These are phyloP conservation scores for Patella depressa DNA, from an alignment of 2,888 invertebrate species.

Conservation along the genomic window DNA sequence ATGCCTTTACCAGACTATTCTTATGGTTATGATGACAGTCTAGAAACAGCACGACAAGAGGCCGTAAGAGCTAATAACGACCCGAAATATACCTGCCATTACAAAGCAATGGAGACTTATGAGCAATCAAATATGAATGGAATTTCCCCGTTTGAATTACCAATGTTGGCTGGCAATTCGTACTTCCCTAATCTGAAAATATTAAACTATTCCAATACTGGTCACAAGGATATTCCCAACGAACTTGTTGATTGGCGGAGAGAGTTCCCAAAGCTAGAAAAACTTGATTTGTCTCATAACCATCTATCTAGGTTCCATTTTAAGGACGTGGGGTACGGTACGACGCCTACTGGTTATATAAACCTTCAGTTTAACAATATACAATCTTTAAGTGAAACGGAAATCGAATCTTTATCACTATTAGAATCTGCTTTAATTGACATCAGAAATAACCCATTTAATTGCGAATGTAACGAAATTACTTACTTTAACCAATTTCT, in stretches of 20 bases:
- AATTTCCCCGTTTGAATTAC: not conserved
- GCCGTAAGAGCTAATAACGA: not conserved
- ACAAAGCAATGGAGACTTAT: not conserved
- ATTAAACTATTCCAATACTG: slow-evolving; percentile 36
- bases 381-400: slow-evolving; percentile 36
- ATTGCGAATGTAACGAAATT: slow-evolving; percentile 44
- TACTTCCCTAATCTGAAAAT: slow-evolving; percentile 12
- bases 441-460: slow-evolving; percentile 45
- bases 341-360: not conserved
- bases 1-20: too few species aligned
- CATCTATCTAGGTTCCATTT: slow-evolving; percentile 29
- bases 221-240: slow-evolving; percentile 24
- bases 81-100: not conserved
- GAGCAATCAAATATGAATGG: not conserved
- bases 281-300: slow-evolving; percentile 42
- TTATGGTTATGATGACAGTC: too few species aligned
- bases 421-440: slow-evolving; percentile 42
- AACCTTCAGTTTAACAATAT: slow-evolving; percentile 49
- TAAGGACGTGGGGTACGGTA: not conserved
- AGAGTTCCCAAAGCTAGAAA: slow-evolving; percentile 40
- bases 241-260: slow-evolving; percentile 38
- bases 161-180: not conserved
- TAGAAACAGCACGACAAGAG: not conserved
- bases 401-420: slow-evolving; percentile 31
- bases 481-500: slow-evolving; percentile 32